These are phyloP conservation scores for Archocentrus centrarchus DNA, from an alignment of 2,113 vertebrate genomes.

Conservation along the genomic window DNA sequence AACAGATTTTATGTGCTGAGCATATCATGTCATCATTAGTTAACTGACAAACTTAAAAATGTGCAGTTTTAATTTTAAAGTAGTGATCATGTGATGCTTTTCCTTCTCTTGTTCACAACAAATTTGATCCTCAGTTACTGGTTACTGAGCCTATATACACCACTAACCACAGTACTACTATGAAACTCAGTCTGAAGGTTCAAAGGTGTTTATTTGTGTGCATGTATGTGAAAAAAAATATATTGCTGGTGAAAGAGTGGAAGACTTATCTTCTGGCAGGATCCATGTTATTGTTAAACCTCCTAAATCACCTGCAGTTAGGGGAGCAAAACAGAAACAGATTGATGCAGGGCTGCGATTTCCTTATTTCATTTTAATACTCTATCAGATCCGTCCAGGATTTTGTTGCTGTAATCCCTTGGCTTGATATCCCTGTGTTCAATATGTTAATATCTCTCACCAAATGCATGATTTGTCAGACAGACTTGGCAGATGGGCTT, in stretches of 20 bases:
- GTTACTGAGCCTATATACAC: constrained; percentile 13
- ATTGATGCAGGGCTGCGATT: constrained; percentile 50
- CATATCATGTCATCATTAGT: no score
- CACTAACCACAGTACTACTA: constrained; percentile 47
- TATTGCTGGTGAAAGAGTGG: constrained; percentile 27
- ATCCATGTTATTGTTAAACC: constrained; percentile 70
- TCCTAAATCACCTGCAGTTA: constrained; percentile 65
- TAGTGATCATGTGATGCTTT: no score
- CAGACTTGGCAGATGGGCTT: constrained; percentile 60
- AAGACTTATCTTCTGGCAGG: constrained; percentile 53
- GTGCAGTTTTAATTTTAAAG: no score
- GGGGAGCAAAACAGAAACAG: constrained; percentile 54
- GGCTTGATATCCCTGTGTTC: constrained; percentile 69
- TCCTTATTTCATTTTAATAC: constrained; percentile 75
- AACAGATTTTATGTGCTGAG: neutral
- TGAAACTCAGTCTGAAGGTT: constrained; percentile 41
- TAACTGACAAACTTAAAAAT: no score
- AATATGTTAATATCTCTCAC: constrained; percentile 76
- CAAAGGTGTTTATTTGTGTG: constrained; percentile 18
- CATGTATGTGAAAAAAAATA: constrained; percentile 2
- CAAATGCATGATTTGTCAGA: constrained; percentile 67
- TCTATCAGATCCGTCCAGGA: constrained; percentile 66
- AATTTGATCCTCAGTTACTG: constrained; percentile 1
- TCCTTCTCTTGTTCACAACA: no score
- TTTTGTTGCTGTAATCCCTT: constrained; percentile 71